Percentiles rank a stretch among this genome's conserved stretches.
Evolutionary conservation across 2,113 vertebrate species (phyloP).

Genomic region (Trochalopteron elliotii): DNA sequence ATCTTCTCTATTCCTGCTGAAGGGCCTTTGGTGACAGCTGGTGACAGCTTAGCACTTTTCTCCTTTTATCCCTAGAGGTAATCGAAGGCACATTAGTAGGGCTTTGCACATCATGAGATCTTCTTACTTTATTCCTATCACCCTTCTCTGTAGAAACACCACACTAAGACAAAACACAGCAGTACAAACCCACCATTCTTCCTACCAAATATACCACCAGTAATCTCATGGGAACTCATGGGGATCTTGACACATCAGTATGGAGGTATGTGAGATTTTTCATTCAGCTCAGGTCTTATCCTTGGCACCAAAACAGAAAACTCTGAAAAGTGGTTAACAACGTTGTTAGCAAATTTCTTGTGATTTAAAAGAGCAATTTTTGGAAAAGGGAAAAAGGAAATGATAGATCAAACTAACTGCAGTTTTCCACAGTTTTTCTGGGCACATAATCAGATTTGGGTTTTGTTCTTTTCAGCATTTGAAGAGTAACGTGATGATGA

Average conservation of each 20-base stretch:
- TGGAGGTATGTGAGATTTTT: neutral
- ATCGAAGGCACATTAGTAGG: neutral
- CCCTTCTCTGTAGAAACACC: neutral
- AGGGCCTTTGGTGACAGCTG: neutral
- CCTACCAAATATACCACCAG: neutral
- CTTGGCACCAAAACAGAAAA: neutral
- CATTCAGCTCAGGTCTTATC: neutral
- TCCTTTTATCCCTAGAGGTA: neutral
- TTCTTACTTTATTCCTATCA: neutral
- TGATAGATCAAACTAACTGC: neutral
- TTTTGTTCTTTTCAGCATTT: constrained; percentile 13
- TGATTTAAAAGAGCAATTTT: neutral
- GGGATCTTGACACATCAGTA: neutral
- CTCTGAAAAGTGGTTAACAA: neutral
- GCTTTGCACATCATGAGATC: neutral
- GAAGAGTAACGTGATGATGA: neutral
- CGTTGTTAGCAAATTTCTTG: neutral
- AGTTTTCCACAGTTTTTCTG: neutral
- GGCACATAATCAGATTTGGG: neutral
- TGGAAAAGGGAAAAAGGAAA: neutral
- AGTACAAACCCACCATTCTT: neutral
- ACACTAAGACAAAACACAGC: neutral
- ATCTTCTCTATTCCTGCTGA: neutral
- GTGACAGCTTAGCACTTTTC: neutral
- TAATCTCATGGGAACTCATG: neutral